Percentiles rank a stretch among this genome's conserved stretches.
Evolutionary conservation across 2,888 invertebrate genomes (phyloP).

Genomic region (Thymelicus lineola): DNA sequence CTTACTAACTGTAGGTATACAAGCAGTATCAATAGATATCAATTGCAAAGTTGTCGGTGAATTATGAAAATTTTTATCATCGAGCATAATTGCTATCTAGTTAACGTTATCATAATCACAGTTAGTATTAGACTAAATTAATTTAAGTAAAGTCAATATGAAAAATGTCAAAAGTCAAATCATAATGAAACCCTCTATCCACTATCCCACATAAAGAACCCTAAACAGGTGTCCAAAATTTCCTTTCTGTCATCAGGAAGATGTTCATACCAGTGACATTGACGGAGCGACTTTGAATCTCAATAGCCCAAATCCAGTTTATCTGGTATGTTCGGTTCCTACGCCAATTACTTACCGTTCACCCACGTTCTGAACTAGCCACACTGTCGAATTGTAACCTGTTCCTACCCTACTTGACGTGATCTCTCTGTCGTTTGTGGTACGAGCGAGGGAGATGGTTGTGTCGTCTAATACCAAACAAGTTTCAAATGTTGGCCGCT

Average conservation of each 20-base stretch:
- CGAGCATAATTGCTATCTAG: not conserved
- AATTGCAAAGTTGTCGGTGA: too few species aligned
- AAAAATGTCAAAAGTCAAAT: too few species aligned
- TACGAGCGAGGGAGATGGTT: constrained; percentile 28
- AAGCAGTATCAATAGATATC: too few species aligned
- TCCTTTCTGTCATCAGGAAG: constrained; percentile 25
- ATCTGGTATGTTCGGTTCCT: constrained; percentile 36
- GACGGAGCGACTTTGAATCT: constrained; percentile 35
- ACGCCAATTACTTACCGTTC: constrained; percentile 32
- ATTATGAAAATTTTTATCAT: too few species aligned
- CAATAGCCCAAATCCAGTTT: constrained; percentile 29
- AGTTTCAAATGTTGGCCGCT: constrained; percentile 71
- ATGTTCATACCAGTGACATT: constrained; percentile 29
- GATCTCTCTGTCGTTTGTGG: constrained; percentile 33
- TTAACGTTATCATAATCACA: too few species aligned
- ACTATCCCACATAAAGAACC: not conserved
- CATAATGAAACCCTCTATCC: too few species aligned
- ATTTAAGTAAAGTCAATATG: too few species aligned
- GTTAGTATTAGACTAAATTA: too few species aligned
- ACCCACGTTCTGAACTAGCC: constrained; percentile 36
- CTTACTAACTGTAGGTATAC: too few species aligned
- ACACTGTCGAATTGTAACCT: constrained; percentile 33
- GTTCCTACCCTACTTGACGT: constrained; percentile 39
- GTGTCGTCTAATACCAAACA: constrained; percentile 48
- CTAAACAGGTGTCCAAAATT: constrained; percentile 13